Conservation (phyloP, 1,140 invertebrate genomes). For the Sogatella furcifera region DNA sequence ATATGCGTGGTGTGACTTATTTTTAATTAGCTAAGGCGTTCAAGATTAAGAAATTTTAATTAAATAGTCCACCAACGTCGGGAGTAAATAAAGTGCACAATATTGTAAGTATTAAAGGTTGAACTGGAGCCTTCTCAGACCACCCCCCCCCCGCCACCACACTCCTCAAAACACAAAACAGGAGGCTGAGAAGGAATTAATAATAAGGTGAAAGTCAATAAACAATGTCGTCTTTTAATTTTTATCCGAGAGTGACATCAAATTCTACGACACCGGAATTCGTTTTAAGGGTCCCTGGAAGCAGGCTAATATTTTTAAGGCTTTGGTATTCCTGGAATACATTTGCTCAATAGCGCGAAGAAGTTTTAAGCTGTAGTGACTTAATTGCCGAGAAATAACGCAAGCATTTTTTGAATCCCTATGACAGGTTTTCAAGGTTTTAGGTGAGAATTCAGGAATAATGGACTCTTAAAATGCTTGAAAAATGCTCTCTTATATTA, state of each 20-base stretch:
- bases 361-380: too few relatives aligned
- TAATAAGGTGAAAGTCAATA: not conserved
- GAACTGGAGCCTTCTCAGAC: not conserved
- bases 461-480: too few relatives aligned
- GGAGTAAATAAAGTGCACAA: not conserved
- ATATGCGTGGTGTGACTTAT: conserved; percentile 4
- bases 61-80: not conserved
- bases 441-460: too few relatives aligned
- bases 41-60: conserved; percentile 4
- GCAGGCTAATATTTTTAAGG: too few relatives aligned
- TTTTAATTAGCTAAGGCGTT: conserved; percentile 1
- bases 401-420: too few relatives aligned
- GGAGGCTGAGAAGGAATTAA: not conserved
- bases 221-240: not conserved
- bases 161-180: too few relatives aligned
- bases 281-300: too few relatives aligned
- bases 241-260: not conserved
- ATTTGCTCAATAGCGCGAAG: too few relatives aligned
- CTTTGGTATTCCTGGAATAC: too few relatives aligned
- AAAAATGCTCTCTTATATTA: too few relatives aligned
- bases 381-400: too few relatives aligned
- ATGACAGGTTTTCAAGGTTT: too few relatives aligned
- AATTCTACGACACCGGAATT: not conserved
- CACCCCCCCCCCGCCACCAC: not conserved
- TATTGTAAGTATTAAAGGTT: conserved; percentile 1